These are phyloP conservation scores for Junonia oenone DNA, from an alignment of 2,888 invertebrate genomes.

Conservation along the genomic window DNA sequence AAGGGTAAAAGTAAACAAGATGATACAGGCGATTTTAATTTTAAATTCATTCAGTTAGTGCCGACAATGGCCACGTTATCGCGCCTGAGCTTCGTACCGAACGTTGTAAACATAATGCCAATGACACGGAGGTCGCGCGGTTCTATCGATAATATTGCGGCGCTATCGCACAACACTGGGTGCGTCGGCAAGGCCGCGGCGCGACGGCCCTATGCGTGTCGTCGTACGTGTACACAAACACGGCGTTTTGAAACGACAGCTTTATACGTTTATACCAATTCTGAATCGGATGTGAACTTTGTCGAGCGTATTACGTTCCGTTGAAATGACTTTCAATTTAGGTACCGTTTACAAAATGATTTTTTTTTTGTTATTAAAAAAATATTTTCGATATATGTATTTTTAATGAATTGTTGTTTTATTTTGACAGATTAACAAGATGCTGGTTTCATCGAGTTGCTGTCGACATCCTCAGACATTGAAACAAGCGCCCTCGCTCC, in stretches of 20 bases:
- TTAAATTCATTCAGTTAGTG: constrained; percentile 23
- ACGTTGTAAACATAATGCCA: constrained; percentile 67
- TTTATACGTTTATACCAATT: constrained; percentile 51
- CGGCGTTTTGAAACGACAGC: constrained; percentile 44
- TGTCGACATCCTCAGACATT: constrained; percentile 35
- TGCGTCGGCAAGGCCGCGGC: constrained; percentile 65
- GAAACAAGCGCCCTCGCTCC: constrained; percentile 7
- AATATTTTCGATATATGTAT: not conserved
- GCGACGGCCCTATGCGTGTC: constrained; percentile 50
- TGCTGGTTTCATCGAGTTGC: constrained; percentile 49
- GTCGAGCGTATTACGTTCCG: constrained; percentile 22
- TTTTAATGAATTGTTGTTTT: constrained; percentile 27
- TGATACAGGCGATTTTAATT: constrained; percentile 12
- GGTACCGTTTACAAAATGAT: not conserved
- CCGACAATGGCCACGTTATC: constrained; percentile 44
- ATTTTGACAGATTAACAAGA: constrained; percentile 64
- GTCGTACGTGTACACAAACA: constrained; percentile 38
- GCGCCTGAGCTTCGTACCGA: constrained; percentile 52
- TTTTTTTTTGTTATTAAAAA: not conserved
- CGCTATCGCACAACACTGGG: constrained; percentile 62
- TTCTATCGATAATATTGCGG: constrained; percentile 60
- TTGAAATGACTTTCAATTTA: constrained; percentile 21
- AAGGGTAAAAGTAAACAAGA: constrained; percentile 1
- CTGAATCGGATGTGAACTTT: constrained; percentile 38
- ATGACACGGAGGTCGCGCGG: constrained; percentile 63